phyloP scores from a whole-genome alignment of 1,140 invertebrate genomes.

The Meloidogyne exigua region DNA sequence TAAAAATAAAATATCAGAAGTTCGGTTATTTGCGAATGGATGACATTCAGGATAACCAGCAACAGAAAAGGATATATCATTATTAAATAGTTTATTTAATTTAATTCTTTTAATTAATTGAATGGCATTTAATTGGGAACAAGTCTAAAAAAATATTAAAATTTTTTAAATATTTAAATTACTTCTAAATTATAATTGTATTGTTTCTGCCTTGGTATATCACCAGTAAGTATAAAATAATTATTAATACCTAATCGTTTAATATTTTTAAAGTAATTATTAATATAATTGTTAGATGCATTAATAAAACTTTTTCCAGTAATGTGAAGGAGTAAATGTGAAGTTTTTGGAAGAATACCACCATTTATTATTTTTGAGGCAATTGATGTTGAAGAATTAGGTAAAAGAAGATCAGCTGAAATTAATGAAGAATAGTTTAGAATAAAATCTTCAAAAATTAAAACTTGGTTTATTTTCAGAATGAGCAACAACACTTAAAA shows the following conservation, averaged over 20 bases:
- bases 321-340: constrained; percentile 3
- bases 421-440: neutral
- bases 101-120: constrained; percentile 9
- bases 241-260: constrained; percentile 1
- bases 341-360: neutral
- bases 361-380: neutral
- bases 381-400: constrained; percentile 8
- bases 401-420: neutral
- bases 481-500: neutral
- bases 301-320: constrained; percentile 3
- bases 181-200: neutral
- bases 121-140: neutral
- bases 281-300: neutral
- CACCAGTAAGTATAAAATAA: constrained; percentile 10
- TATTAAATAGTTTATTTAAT: neutral
- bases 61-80: constrained; percentile 6
- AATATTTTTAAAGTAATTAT: neutral
- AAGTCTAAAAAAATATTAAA: neutral
- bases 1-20: constrained; percentile 5
- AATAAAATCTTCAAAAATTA: too few relatives aligned
- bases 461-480: constrained; percentile 9
- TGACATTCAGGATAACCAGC: constrained; percentile 14
- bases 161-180: neutral
- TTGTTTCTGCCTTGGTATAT: neutral
- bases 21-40: neutral